These are phyloP conservation scores for Cataglyphis cursor DNA, from an alignment of 2,888 invertebrate genomes.

Conservation along the genomic window DNA sequence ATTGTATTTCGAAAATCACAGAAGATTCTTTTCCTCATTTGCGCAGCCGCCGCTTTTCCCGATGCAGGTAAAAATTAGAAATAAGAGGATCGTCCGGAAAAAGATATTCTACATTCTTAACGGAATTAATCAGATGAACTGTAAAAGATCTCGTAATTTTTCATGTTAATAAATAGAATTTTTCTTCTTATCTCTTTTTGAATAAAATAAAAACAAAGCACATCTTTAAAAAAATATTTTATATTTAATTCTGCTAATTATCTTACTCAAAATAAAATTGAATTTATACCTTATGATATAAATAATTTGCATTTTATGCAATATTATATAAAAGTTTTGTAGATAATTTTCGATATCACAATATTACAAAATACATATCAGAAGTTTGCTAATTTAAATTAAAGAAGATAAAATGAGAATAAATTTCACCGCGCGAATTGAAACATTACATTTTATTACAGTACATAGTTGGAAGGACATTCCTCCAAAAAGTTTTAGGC, in stretches of 20 bases:
- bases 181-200: background rate
- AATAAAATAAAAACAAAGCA: background rate
- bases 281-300: background rate
- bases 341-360: background rate
- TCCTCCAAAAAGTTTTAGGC: conserved; percentile 26
- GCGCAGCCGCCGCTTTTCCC: conserved; percentile 8
- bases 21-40: background rate
- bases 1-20: conserved; percentile 42
- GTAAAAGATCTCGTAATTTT: background rate
- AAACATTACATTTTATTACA: background rate
- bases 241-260: background rate
- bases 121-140: conserved; percentile 75
- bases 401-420: background rate
- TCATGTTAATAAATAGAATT: conserved; percentile 2
- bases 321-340: background rate
- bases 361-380: background rate
- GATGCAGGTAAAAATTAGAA: conserved; percentile 43
- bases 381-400: conserved; percentile 7
- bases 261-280: background rate
- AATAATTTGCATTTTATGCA: conserved; percentile 8
- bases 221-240: background rate
- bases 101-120: conserved; percentile 71
- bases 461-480: background rate
- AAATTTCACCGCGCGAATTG: background rate
- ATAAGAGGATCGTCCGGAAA: conserved; percentile 31